A percentile compares a stretch with the other conserved stretches of the same genome.
Evolutionary conservation across 2,797 vertebrate species (phyloP).

Genomic region (Aratinga solstitialis): DNA sequence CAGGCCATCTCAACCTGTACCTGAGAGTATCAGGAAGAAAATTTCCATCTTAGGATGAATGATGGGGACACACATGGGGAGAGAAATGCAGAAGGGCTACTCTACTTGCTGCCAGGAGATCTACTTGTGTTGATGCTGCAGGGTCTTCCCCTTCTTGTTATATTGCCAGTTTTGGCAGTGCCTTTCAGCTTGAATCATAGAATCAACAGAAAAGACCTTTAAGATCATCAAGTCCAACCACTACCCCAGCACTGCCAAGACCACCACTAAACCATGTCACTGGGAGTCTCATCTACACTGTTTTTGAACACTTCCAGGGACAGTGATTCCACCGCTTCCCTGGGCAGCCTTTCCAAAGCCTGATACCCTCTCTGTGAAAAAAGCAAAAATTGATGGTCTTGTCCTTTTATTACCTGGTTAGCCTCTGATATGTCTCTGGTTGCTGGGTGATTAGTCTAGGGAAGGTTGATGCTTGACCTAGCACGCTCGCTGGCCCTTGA

Average conservation of each 20-base stretch:
- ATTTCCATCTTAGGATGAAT: not conserved
- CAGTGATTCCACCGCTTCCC: not conserved
- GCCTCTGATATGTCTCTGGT: not conserved
- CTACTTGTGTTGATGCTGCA: not conserved
- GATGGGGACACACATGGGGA: rapidly evolving
- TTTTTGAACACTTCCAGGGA: not conserved
- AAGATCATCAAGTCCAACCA: not conserved
- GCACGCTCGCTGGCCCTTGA: not conserved
- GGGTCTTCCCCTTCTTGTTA: not conserved
- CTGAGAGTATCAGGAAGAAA: not conserved
- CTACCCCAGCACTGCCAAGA: not conserved
- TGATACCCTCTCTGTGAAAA: not conserved
- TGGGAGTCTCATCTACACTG: not conserved
- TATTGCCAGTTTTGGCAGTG: not conserved
- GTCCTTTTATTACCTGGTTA: not conserved
- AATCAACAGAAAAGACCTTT: not conserved
- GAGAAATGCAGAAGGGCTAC: not conserved
- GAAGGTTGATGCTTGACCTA: not conserved
- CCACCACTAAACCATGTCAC: not conserved
- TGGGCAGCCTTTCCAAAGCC: not conserved
- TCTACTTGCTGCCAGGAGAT: not conserved
- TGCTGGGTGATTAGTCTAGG: not conserved
- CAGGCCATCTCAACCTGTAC: not conserved
- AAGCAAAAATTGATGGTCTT: not conserved
- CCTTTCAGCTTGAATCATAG: not conserved